These are phyloP conservation scores for Limenitis camilla DNA, from an alignment of 2,888 invertebrate genomes.

Conservation along the genomic window DNA sequence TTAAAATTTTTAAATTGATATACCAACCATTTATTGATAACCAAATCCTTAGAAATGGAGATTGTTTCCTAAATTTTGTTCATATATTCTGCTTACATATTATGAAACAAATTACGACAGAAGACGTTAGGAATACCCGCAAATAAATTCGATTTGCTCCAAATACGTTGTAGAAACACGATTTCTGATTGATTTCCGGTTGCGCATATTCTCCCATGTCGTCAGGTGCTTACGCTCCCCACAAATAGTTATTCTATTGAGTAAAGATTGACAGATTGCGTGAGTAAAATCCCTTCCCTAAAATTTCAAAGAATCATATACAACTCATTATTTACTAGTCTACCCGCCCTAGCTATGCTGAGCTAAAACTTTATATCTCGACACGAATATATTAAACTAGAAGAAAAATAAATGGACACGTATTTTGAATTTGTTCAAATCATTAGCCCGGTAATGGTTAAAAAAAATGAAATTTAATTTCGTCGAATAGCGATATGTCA, in stretches of 20 bases:
- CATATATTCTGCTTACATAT: not conserved
- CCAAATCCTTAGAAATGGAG: too few species aligned
- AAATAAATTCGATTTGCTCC: conserved; percentile 29
- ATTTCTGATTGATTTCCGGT: conserved; percentile 33
- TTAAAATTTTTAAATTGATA: too few species aligned
- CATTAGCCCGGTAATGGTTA: too few species aligned
- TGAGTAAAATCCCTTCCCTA: conserved; percentile 13
- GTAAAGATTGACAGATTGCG: conserved; percentile 27
- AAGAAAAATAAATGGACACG: too few species aligned
- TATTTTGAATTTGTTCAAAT: too few species aligned
- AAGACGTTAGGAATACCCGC: conserved; percentile 23
- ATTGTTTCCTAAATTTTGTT: not conserved
- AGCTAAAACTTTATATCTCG: too few species aligned
- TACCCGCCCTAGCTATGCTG: too few species aligned
- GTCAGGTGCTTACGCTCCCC: conserved; percentile 23
- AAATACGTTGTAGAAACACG: conserved; percentile 26
- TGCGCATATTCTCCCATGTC: conserved; percentile 22
- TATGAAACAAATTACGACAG: conserved; percentile 22
- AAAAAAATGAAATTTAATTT: too few species aligned
- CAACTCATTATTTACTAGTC: too few species aligned
- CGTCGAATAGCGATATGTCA: too few species aligned
- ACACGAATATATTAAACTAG: too few species aligned
- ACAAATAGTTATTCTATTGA: conserved; percentile 29
- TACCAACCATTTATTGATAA: too few species aligned
- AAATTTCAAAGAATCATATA: not conserved